These are phyloP conservation scores for Acrossocheilus fasciatus DNA, from an alignment of 2,797 vertebrate genomes.

Conservation along the genomic window DNA sequence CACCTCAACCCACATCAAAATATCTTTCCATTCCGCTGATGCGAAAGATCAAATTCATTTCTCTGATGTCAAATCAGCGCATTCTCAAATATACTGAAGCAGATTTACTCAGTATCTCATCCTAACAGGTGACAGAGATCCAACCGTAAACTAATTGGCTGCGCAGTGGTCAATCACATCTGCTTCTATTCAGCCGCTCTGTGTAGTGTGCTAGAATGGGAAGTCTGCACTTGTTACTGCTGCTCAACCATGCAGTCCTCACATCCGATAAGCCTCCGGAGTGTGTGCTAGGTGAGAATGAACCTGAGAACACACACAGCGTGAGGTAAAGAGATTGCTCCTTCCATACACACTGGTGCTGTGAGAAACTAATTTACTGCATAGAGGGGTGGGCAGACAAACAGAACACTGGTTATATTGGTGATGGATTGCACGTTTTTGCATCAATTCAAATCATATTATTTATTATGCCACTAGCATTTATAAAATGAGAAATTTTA, in stretches of 20 bases:
- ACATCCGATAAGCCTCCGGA: constrained; percentile 26
- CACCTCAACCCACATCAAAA: neutral
- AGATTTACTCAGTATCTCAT: constrained; percentile 8
- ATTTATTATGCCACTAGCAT: neutral
- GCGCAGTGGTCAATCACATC: constrained; percentile 32
- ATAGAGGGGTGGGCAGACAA: constrained; percentile 24
- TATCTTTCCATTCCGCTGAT: constrained; percentile 21
- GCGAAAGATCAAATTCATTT: constrained; percentile 14
- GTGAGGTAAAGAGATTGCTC: constrained; percentile 37
- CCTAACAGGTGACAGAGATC: constrained; percentile 28
- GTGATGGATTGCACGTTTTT: constrained; percentile 13
- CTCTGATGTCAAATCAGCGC: constrained; percentile 1
- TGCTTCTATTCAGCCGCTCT: constrained; percentile 15
- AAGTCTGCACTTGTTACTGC: constrained; percentile 23
- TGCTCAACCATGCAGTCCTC: constrained; percentile 38
- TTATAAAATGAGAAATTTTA: neutral
- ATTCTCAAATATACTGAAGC: constrained; percentile 6
- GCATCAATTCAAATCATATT: constrained; percentile 13
- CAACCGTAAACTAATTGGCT: constrained; percentile 40
- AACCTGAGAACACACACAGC: constrained; percentile 41
- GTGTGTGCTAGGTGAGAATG: constrained; percentile 39
- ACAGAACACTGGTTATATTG: neutral
- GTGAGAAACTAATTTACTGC: constrained; percentile 40
- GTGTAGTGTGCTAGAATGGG: neutral
- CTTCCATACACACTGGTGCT: constrained; percentile 28